Percentiles rank a stretch among this genome's conserved stretches.
phyloP scores from a whole-genome alignment of 2,113 vertebrate species.

The Aphyosemion australe region DNA sequence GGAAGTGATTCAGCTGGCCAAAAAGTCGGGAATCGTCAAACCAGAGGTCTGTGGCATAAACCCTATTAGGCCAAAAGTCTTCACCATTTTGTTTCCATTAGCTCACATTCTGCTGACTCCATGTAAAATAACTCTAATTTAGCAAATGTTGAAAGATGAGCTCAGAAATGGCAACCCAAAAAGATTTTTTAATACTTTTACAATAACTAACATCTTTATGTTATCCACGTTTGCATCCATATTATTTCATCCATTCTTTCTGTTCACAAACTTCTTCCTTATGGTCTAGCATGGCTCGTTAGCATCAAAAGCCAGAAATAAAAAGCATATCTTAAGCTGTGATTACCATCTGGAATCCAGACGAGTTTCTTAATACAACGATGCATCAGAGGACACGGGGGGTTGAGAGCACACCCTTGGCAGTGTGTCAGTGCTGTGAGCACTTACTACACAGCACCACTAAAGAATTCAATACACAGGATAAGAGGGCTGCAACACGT shows the following conservation, averaged over 20 bases:
- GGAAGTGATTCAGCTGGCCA: too few species aligned
- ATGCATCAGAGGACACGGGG: constrained; percentile 39
- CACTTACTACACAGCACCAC: constrained; percentile 50
- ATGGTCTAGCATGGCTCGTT: background rate
- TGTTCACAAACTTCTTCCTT: background rate
- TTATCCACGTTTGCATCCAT: background rate
- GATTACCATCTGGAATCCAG: constrained; percentile 30
- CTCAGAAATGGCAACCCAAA: too few species aligned
- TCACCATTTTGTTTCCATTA: too few species aligned
- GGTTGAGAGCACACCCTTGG: constrained; percentile 62
- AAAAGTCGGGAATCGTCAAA: too few species aligned
- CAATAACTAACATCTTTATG: background rate
- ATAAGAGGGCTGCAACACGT: constrained; percentile 41
- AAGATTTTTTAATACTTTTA: too few species aligned
- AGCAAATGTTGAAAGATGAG: too few species aligned
- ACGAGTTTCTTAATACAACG: constrained; percentile 39
- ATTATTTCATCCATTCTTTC: background rate
- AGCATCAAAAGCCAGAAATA: constrained; percentile 7
- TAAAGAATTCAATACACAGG: constrained; percentile 66
- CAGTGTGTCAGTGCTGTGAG: constrained; percentile 62
- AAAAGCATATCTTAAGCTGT: constrained; percentile 20
- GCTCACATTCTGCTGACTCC: too few species aligned
- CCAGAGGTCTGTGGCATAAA: too few species aligned
- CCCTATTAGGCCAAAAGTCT: too few species aligned
- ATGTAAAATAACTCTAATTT: too few species aligned